Percentiles rank a stretch among this genome's conserved stretches.
These are phyloP conservation scores for Pseudanteris insignis DNA, from an alignment of 2,888 invertebrate genomes.

Conservation along the genomic window DNA sequence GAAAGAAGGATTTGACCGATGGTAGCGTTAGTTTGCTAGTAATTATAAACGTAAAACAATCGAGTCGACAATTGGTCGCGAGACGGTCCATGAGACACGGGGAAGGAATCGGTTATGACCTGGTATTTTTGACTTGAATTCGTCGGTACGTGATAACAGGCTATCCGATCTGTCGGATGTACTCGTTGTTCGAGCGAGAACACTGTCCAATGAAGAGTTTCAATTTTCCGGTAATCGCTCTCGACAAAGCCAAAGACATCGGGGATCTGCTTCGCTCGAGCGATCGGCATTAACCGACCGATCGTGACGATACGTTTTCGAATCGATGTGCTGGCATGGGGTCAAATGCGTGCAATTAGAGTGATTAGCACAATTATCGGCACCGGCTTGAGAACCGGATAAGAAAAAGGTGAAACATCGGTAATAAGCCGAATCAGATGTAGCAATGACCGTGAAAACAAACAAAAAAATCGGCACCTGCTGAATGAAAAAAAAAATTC, in stretches of 20 bases:
- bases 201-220: constrained; percentile 45
- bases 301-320: constrained; percentile 28
- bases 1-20: too few relatives aligned
- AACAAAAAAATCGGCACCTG: too few relatives aligned
- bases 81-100: too few relatives aligned
- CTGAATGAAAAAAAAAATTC: too few relatives aligned
- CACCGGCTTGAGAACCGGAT: too few relatives aligned
- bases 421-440: too few relatives aligned
- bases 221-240: constrained; percentile 41
- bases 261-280: constrained; percentile 28
- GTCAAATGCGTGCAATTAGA: constrained; percentile 5
- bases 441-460: too few relatives aligned
- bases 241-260: constrained; percentile 23
- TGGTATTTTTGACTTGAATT: constrained; percentile 36
- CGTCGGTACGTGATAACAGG: constrained; percentile 27
- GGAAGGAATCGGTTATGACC: constrained; percentile 1
- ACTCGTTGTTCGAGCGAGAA: constrained; percentile 27
- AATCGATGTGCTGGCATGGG: constrained; percentile 5
- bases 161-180: constrained; percentile 15
- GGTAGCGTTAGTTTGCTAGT: too few relatives aligned
- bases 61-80: too few relatives aligned
- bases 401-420: too few relatives aligned
- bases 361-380: too few relatives aligned
- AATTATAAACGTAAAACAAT: too few relatives aligned
- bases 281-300: constrained; percentile 12